Evolutionary conservation across 2,113 vertebrate species (phyloP).

Genomic region (human (Homo sapiens)): GRCh38 chr1:16952501-16953000

Average conservation of each 20-base stretch:
- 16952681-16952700: not conserved
- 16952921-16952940: not conserved
- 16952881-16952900: not conserved
- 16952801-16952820: not conserved
- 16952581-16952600: not conserved
- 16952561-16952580: not conserved
- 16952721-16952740: not conserved
- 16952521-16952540: not conserved
- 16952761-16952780: not conserved
- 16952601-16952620: not conserved
- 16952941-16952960: not conserved
- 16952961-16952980: not conserved
- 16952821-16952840: not conserved
- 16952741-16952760: not conserved
- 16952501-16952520: not conserved
- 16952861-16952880: not conserved
- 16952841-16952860: not conserved
- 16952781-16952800: too few relatives aligned
- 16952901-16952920: not conserved
- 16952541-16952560: not conserved
- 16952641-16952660: not conserved
- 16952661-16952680: not conserved
- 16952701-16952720: not conserved
- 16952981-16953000: rapidly evolving
- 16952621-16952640: not conserved